Evolutionary conservation across 2,113 vertebrate genomes (phyloP).

Genomic region (Panurus biarmicus): DNA sequence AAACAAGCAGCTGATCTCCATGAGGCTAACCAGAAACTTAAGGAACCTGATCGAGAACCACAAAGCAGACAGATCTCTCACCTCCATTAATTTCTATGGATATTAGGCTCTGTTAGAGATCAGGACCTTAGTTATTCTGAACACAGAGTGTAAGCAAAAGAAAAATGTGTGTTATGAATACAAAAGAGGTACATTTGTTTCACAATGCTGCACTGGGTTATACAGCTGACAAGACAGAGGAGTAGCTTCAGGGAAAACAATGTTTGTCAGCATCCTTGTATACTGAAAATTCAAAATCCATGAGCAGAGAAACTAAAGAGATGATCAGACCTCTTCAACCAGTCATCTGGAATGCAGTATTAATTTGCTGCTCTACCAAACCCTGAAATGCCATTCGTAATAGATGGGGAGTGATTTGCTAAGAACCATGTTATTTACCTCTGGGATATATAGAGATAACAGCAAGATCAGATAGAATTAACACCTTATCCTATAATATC

Average conservation of each 20-base stretch:
- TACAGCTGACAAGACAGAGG: background rate
- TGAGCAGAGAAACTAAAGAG: background rate
- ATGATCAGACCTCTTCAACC: background rate
- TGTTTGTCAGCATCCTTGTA: background rate
- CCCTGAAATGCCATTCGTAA: constrained; percentile 29
- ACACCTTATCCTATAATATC: background rate
- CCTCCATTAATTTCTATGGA: background rate
- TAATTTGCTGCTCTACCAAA: constrained; percentile 51
- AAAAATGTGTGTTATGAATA: background rate
- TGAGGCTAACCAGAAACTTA: background rate
- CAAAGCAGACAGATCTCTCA: background rate
- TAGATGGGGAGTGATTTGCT: background rate
- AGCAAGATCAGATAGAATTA: constrained; percentile 15
- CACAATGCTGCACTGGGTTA: background rate
- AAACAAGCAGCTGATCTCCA: background rate
- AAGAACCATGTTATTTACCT: background rate
- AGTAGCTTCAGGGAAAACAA: background rate
- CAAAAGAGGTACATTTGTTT: background rate
- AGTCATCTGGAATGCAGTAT: background rate
- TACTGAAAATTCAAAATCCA: background rate
- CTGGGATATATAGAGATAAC: constrained; percentile 11
- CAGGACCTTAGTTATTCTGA: background rate
- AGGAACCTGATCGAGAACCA: background rate
- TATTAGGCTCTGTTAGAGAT: background rate
- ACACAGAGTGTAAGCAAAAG: background rate